These are phyloP conservation scores for Serinus canaria DNA, from an alignment of 2,113 vertebrate genomes.

Conservation along the genomic window DNA sequence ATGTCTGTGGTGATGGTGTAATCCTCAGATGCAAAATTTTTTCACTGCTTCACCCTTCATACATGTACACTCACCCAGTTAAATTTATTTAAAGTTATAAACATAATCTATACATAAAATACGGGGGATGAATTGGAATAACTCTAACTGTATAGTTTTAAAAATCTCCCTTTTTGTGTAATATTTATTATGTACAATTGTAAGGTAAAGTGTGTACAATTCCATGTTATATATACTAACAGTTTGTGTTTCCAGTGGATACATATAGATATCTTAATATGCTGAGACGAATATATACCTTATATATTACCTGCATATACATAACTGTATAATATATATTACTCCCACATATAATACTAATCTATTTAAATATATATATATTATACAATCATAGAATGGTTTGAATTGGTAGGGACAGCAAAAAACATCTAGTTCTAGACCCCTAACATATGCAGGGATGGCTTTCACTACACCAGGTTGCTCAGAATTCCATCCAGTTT, in stretches of 20 bases:
- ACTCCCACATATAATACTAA: background rate
- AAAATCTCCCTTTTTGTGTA: background rate
- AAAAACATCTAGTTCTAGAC: background rate
- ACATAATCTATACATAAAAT: background rate
- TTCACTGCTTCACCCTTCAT: background rate
- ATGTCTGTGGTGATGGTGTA: background rate
- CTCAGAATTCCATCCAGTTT: background rate
- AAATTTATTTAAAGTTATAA: background rate
- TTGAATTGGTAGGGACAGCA: background rate
- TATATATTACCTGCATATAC: background rate
- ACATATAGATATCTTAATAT: background rate
- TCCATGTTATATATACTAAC: background rate
- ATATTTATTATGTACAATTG: background rate
- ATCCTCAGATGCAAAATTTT: background rate
- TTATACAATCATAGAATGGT: background rate
- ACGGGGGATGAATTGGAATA: background rate
- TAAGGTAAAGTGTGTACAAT: background rate
- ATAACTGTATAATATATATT: background rate
- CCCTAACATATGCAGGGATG: too few relatives aligned
- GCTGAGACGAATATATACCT: background rate
- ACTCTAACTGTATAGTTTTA: background rate
- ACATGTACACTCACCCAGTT: fast-evolving
- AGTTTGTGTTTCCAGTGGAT: background rate
- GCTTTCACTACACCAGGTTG: background rate
- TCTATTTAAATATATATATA: background rate